Conservation (phyloP, 1,140 invertebrate species). For the Antheraea mylitta region DNA sequence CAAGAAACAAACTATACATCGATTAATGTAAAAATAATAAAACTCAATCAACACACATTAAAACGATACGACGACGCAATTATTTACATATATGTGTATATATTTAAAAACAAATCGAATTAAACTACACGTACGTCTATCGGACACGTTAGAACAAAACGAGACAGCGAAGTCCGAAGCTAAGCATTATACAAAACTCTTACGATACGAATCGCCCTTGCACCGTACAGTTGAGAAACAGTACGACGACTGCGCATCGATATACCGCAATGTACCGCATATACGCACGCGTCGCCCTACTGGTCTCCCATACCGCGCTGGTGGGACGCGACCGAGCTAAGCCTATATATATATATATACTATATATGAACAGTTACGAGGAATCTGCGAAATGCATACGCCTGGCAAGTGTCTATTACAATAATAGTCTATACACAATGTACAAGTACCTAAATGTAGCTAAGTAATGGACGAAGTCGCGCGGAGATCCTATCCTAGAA, state of each 20-base stretch:
- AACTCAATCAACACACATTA: neutral
- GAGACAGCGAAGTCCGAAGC: slow-evolving; percentile 37
- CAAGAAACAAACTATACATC: slow-evolving; percentile 24
- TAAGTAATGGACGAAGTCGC: slow-evolving; percentile 59
- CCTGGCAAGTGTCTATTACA: slow-evolving; percentile 12
- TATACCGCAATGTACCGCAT: too few relatives aligned
- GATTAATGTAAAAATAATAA: slow-evolving; percentile 18
- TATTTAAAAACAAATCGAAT: slow-evolving; percentile 25
- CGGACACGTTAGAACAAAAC: slow-evolving; percentile 28
- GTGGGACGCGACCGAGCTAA: neutral
- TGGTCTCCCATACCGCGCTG: too few relatives aligned
- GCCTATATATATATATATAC: neutral
- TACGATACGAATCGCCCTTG: neutral
- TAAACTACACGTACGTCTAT: slow-evolving; percentile 43
- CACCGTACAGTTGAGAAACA: too few relatives aligned
- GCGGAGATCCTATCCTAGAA: slow-evolving; percentile 34
- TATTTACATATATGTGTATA: slow-evolving; percentile 22
- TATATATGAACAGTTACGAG: slow-evolving; percentile 14
- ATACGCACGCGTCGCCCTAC: too few relatives aligned
- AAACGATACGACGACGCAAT: slow-evolving; percentile 10
- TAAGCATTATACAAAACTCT: slow-evolving; percentile 24
- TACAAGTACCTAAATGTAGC: slow-evolving; percentile 57
- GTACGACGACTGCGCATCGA: too few relatives aligned
- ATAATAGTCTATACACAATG: slow-evolving; percentile 43
- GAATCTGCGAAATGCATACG: slow-evolving; percentile 38